Conservation (phyloP, 2,113 vertebrate genomes). For the Pseudopipra pipra region DNA sequence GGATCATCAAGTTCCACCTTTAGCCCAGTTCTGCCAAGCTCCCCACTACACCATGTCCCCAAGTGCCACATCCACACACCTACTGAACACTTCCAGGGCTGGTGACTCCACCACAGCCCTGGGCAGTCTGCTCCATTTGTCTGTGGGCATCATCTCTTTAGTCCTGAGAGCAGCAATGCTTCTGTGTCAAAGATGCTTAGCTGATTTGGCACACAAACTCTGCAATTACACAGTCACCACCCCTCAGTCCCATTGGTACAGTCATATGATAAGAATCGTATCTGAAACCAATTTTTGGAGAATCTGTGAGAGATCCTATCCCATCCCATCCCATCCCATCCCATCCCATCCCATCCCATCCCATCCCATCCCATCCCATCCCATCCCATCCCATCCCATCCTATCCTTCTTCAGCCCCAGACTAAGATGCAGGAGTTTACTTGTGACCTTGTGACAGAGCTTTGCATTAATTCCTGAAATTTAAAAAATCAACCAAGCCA, state of each 20-base stretch:
- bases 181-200: not conserved
- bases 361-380: not conserved
- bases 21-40: not conserved
- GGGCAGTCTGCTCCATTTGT: not conserved
- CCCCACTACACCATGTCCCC: too few species aligned
- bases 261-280: not conserved
- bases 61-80: not conserved
- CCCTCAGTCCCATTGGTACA: not conserved
- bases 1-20: not conserved
- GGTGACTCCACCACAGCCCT: not conserved
- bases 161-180: not conserved
- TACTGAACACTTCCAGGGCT: not conserved
- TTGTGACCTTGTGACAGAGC: rapidly evolving
- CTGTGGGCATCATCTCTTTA: not conserved
- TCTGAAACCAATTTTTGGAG: not conserved
- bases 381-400: not conserved
- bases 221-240: not conserved
- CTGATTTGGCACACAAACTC: not conserved
- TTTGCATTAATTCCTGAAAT: not conserved
- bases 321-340: not conserved
- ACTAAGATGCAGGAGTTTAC: not conserved
- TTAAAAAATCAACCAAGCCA: not conserved
- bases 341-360: too few species aligned
- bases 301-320: not conserved
- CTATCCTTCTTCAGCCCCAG: not conserved